A percentile compares a stretch with the other conserved stretches of the same genome.
These are phyloP conservation scores for Enhydra lutris DNA, from an alignment of 2,113 vertebrate genomes.

Conservation along the genomic window DNA sequence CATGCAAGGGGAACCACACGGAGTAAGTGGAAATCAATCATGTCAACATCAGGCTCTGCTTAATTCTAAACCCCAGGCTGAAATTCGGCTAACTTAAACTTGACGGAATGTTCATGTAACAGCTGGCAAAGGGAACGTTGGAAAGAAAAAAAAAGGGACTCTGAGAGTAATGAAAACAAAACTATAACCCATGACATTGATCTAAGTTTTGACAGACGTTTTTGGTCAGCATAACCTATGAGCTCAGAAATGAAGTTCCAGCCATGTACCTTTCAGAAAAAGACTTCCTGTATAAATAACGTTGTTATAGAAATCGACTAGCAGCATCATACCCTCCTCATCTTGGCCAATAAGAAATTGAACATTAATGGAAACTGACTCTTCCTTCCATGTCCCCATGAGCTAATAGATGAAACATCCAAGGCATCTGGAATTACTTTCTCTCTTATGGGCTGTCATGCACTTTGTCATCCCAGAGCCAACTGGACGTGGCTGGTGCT, in stretches of 20 bases:
- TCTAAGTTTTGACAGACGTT: constrained; percentile 58
- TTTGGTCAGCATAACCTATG: constrained; percentile 53
- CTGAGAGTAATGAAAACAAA: constrained; percentile 58
- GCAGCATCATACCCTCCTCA: constrained; percentile 20
- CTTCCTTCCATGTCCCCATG: constrained; percentile 55
- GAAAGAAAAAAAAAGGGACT: not conserved
- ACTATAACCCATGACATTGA: constrained; percentile 56
- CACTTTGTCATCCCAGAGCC: not conserved
- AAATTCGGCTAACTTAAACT: constrained; percentile 59
- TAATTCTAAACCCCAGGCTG: constrained; percentile 51
- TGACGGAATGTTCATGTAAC: constrained; percentile 38
- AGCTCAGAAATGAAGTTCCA: not conserved
- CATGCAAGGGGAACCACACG: constrained; percentile 33
- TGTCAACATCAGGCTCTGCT: constrained; percentile 40
- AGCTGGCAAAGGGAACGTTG: not conserved
- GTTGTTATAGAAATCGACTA: constrained; percentile 52
- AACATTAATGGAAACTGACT: constrained; percentile 61
- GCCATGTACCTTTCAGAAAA: constrained; percentile 52
- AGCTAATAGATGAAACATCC: constrained; percentile 61
- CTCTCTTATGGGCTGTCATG: not conserved
- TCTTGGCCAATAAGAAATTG: constrained; percentile 27
- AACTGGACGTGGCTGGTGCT: constrained; percentile 1
- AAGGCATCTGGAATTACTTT: constrained; percentile 65
- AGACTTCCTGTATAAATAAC: constrained; percentile 60
- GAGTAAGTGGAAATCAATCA: constrained; percentile 59